Conservation (phyloP, 2,113 vertebrate genomes). For the Rissa tridactyla region DNA sequence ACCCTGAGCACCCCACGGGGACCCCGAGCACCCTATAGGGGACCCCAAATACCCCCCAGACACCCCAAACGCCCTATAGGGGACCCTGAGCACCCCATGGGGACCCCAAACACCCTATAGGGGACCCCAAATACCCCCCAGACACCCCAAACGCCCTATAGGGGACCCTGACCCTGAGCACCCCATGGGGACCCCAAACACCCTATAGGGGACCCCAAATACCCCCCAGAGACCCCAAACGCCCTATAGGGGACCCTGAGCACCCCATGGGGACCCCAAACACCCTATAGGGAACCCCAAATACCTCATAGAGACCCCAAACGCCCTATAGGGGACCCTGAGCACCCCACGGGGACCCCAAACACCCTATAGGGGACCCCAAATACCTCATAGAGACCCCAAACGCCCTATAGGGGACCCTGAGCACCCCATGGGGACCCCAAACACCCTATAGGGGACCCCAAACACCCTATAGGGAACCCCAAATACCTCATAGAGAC, state of each 20-base stretch:
- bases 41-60: neutral
- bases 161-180: neutral
- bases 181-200: neutral
- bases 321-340: too few relatives aligned
- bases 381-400: neutral
- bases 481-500: too few relatives aligned
- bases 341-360: neutral
- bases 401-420: neutral
- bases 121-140: too few relatives aligned
- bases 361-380: neutral
- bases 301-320: too few relatives aligned
- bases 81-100: neutral
- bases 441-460: too few relatives aligned
- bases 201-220: neutral
- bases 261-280: too few relatives aligned
- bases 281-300: too few relatives aligned
- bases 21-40: neutral
- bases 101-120: neutral
- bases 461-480: too few relatives aligned
- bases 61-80: neutral
- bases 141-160: too few relatives aligned
- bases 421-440: neutral
- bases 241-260: too few relatives aligned
- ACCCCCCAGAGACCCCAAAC: neutral
- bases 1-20: neutral